Base-by-base conservation (phyloP, 2,888 invertebrate species). In the Ophion obscuratus region DNA sequence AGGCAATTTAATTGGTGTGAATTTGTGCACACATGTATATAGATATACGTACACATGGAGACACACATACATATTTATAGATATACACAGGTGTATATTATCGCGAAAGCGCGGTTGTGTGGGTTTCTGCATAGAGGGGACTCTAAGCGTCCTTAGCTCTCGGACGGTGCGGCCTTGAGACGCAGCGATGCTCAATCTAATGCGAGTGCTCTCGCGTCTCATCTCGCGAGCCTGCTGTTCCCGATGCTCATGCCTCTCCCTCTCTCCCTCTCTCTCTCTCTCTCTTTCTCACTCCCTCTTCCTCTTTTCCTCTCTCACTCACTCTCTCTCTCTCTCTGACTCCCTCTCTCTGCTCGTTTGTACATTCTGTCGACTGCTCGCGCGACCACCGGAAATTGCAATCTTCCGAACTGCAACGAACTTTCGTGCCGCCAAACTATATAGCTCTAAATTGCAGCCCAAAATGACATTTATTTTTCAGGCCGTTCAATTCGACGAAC, bases 161-260 rank as follows among this genome's bases (percentile, higher is more conserved):
- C 92, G 92, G 91, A 91, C 92, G 90, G 87, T 88, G 87, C 92
- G 93, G 92, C 93, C 93, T 93, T 93, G 93, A 93, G 93, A 93
- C 93, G 92, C 93, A 93, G 93, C 93, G 93, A 93, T 88, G 90
- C 93, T 93, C 93, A 93, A 93, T 92, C 82, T 81, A 85, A 86
- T 74, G 85, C 81, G 64, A 78, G 40, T 78, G 74, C 83, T 81
- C 44, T 44, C 44, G 44, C 84, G 73, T 81, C 71, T 71, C 67
- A 86, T 68, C 75, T 74, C 36, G 57, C 61, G 74, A 47, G 20
- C 57, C 68, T 84, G 47, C 53, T 14, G 27, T 70, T 80, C 64
- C 36, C 64, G 66, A 70, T 75, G 59, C 59, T 61, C 20, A 75
- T 67, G 75, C 67, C 74, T 44, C 44, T 44, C 44, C 10, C 44